Percentiles rank a stretch among this genome's conserved stretches.
Evolutionary conservation across 2,797 vertebrate genomes (phyloP).

Genomic region (Clarias fuscus): DNA sequence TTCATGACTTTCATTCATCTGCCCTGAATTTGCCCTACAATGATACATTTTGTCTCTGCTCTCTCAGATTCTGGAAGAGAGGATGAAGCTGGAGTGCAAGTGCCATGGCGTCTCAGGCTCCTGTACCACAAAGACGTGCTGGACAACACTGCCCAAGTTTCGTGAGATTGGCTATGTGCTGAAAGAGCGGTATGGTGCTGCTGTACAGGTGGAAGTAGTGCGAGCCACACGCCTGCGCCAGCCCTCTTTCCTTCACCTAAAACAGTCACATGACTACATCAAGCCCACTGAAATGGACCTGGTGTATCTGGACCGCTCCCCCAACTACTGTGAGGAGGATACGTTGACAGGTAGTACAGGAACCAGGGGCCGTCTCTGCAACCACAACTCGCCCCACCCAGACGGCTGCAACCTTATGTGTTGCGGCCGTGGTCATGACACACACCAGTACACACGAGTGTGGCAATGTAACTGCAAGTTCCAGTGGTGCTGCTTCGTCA

Average conservation of each 20-base stretch:
- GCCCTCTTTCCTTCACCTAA: conserved; percentile 94
- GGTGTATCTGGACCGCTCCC: conserved; percentile 96
- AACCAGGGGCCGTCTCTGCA: conserved; percentile 91
- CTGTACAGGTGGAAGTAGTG: conserved; percentile 93
- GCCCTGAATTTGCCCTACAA: neutral
- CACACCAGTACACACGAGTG: conserved; percentile 94
- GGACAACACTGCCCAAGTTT: conserved; percentile 96
- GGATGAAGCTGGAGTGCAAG: conserved; percentile 97
- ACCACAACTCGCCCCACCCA: conserved; percentile 85
- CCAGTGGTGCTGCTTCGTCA: conserved; percentile 99
- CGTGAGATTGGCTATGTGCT: conserved; percentile 93
- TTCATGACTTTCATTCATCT: neutral
- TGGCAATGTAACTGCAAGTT: conserved; percentile 99
- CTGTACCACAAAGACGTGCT: conserved; percentile 98
- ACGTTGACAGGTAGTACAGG: conserved; percentile 88
- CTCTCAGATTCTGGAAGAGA: conserved; percentile 88
- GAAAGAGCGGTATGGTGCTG: conserved; percentile 91
- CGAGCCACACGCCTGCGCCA: conserved; percentile 91
- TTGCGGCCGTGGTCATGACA: conserved; percentile 94
- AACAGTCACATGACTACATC: conserved; percentile 91
- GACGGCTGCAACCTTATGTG: conserved; percentile 95
- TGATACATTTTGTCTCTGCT: conserved; percentile 24
- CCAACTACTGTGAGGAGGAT: conserved; percentile 99
- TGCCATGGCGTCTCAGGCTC: conserved; percentile 97
- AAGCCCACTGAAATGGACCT: conserved; percentile 95